Evolutionary conservation across 2,113 vertebrate genomes (phyloP), one percentile per base, ranked within the genome.

Genomic region (Hucho hucho): DNA sequence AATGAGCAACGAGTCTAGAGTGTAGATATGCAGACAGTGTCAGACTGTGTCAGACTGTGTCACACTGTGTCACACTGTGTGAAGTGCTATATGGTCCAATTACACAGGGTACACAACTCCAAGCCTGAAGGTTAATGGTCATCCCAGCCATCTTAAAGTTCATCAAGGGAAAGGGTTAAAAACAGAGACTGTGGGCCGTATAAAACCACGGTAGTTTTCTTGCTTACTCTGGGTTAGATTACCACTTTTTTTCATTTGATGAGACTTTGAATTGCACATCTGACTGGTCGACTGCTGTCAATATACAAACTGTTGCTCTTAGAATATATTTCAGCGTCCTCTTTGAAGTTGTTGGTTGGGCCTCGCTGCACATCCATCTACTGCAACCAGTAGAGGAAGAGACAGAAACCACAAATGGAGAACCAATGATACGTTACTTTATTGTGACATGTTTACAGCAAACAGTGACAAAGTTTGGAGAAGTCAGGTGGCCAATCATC

Each of bases 1-100:
- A 89, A 83, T 2, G 87, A 91, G 18, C 77, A 53, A 81, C 5
- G 66, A 53, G 4, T 53, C 49, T 53, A 53, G 16, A 53, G 47
- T 22, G 64, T 63, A 37, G 20, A 37, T 18, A 20, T 53, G 16
- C 13, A 53, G 49, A 53, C 16, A 5, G 49, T 53, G 16, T 53
- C 49, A 43, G 37, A 11, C 37, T 32, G 32, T 29, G 28, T 28
- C 28, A 28, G 2, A 28, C 28, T 28, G 26, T 28, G 26, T 28
- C 26, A 28, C 1, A 28, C 26, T 28, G 26, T 28, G 28, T 32
- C 29, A 32, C 29, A 32, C 29, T 43, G 9, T 43, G 37, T 43
- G 37, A 43, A 43, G 37, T 43, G 37, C 37, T 5, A 18, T 61
- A 2, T 22, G 4, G 58, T 22, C 6, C 58, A 22, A 61, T 61